These are phyloP conservation scores for Gymnodraco acuticeps DNA, from an alignment of 2,797 vertebrate genomes.

Conservation along the genomic window DNA sequence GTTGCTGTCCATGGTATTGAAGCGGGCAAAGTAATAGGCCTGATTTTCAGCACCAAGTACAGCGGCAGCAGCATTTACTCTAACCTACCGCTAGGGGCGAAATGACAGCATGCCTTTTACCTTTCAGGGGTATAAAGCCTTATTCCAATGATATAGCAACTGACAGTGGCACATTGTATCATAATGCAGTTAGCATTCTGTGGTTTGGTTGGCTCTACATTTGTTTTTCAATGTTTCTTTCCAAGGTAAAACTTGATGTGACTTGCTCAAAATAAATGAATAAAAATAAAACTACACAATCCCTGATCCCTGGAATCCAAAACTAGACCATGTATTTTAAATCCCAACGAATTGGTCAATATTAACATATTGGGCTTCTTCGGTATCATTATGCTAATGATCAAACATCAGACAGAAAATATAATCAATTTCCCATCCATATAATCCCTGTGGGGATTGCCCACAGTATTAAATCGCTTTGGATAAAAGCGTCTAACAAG, in stretches of 20 bases:
- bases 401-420: slow-evolving; percentile 57
- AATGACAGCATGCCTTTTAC: background rate
- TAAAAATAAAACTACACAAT: background rate
- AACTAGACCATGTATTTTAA: background rate
- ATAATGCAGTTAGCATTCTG: background rate
- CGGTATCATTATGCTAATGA: slow-evolving; percentile 41
- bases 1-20: slow-evolving; percentile 40
- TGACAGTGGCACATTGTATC: background rate
- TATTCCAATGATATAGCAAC: background rate
- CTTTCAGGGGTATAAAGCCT: background rate
- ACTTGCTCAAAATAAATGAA: background rate
- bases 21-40: background rate
- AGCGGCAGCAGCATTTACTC: slow-evolving; percentile 25
- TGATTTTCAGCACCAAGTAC: slow-evolving; percentile 53
- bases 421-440: slow-evolving; percentile 48
- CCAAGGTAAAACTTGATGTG: background rate
- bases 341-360: slow-evolving; percentile 17
- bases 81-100: slow-evolving; percentile 52
- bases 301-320: background rate
- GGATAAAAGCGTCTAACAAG: background rate
- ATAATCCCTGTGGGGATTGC: background rate
- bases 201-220: background rate
- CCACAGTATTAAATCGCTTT: no score
- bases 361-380: slow-evolving; percentile 21
- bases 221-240: background rate